Conservation (phyloP, 2,797 vertebrate genomes). For the Pseudochirops corinnae region DNA sequence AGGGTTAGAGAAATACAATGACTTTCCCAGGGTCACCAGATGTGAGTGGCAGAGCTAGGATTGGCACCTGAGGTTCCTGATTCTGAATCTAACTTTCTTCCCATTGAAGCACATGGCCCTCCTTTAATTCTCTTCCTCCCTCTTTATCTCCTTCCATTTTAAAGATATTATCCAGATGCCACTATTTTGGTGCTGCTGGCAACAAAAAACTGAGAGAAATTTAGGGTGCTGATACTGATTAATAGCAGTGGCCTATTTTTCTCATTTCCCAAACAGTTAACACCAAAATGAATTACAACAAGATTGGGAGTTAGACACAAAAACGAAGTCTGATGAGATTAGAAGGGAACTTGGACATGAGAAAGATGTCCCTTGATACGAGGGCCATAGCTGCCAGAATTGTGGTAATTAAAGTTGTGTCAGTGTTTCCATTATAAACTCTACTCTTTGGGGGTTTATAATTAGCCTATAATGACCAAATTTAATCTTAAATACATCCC, state of each 20-base stretch:
- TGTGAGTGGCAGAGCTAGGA: not conserved
- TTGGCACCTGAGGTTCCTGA: not conserved
- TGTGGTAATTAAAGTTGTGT: conserved; percentile 74
- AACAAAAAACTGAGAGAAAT: conserved; percentile 66
- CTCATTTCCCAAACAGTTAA: conserved; percentile 50
- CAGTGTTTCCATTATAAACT: conserved; percentile 80
- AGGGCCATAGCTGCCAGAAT: conserved; percentile 67
- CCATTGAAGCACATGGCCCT: conserved; percentile 46
- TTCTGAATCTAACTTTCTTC: conserved; percentile 23
- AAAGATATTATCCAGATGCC: conserved; percentile 41
- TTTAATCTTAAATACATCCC: conserved; percentile 69
- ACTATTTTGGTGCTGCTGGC: conserved; percentile 69
- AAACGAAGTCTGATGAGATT: conserved; percentile 71
- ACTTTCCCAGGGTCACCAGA: not conserved
- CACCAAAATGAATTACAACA: conserved; percentile 66
- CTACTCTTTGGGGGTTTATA: conserved; percentile 70
- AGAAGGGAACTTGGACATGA: conserved; percentile 64
- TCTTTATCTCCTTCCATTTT: conserved; percentile 49
- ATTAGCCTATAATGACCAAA: conserved; percentile 68
- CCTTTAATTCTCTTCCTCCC: conserved; percentile 55
- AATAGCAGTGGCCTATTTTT: conserved; percentile 57
- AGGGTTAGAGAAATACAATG: not conserved
- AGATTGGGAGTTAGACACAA: conserved; percentile 74
- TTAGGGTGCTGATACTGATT: conserved; percentile 62
- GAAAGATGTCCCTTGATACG: conserved; percentile 76